These are phyloP conservation scores for Drosophila sp. DNA, from an alignment of 1,140 invertebrate genomes.

Conservation along the genomic window DNA sequence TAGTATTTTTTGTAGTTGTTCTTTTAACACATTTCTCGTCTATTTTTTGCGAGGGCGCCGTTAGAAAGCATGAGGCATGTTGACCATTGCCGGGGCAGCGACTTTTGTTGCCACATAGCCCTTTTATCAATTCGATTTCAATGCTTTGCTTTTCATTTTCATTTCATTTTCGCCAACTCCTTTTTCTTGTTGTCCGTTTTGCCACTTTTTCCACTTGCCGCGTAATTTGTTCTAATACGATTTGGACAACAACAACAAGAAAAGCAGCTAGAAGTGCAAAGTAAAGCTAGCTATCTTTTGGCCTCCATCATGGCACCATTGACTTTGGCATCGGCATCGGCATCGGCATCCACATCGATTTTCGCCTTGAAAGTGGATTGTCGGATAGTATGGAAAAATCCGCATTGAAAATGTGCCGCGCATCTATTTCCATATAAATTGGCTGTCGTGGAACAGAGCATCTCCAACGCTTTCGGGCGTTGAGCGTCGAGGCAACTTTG, in stretches of 20 bases:
- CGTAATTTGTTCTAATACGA: slow-evolving; percentile 69
- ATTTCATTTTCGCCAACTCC: slow-evolving; percentile 14
- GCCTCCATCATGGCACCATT: slow-evolving; percentile 24
- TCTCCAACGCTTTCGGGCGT: slow-evolving; percentile 46
- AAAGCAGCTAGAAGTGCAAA: slow-evolving; percentile 28
- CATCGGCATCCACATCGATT: slow-evolving; percentile 49
- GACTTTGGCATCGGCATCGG: slow-evolving; percentile 22
- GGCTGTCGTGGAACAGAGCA: slow-evolving; percentile 64
- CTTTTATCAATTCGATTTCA: slow-evolving; percentile 14
- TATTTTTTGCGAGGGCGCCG: slow-evolving; percentile 56
- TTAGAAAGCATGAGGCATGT: slow-evolving; percentile 35
- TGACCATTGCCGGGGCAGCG: slow-evolving; percentile 35
- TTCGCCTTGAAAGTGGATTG: slow-evolving; percentile 54
- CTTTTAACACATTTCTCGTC: slow-evolving; percentile 32
- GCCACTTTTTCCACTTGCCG: slow-evolving; percentile 19
- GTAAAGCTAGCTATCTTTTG: slow-evolving; percentile 57
- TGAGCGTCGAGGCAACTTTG: slow-evolving; percentile 61
- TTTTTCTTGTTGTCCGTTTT: slow-evolving; percentile 15
- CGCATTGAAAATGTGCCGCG: slow-evolving; percentile 77
- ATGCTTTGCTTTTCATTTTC: slow-evolving; percentile 9
- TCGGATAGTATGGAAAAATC: slow-evolving; percentile 49
- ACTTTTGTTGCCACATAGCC: slow-evolving; percentile 14
- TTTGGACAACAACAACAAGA: slow-evolving; percentile 10
- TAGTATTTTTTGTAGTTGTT: slow-evolving; percentile 33
- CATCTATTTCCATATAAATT: slow-evolving; percentile 82